Evolutionary conservation across 2,888 invertebrate species (phyloP).

Genomic region (Cephus spinipes): DNA sequence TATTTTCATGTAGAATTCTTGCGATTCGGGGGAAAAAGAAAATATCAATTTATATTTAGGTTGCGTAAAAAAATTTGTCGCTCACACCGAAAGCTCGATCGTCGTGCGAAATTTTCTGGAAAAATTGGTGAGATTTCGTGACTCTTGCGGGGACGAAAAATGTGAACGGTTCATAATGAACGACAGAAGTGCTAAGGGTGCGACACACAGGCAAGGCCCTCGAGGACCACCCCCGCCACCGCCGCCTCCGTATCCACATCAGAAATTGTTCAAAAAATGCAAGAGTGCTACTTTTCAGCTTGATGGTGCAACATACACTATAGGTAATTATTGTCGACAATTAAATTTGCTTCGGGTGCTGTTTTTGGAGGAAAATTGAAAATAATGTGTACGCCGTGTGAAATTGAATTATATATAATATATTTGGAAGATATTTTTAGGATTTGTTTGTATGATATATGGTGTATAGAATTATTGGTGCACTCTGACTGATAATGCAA

Average conservation of each 20-base stretch:
- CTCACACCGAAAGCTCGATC: background rate
- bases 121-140: background rate
- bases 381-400: slow-evolving; percentile 17
- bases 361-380: background rate
- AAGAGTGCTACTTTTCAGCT: slow-evolving; percentile 89
- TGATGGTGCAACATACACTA: slow-evolving; percentile 88
- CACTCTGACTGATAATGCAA: no score
- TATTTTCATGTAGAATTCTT: background rate
- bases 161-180: slow-evolving; percentile 36
- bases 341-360: background rate
- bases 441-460: no score
- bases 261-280: slow-evolving; percentile 81
- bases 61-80: background rate
- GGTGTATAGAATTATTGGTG: no score
- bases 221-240: slow-evolving; percentile 39
- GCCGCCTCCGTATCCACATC: slow-evolving; percentile 45
- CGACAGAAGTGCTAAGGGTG: slow-evolving; percentile 34
- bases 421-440: no score
- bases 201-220: slow-evolving; percentile 32
- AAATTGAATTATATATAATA: slow-evolving; percentile 7
- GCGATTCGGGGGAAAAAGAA: no score
- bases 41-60: background rate
- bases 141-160: background rate
- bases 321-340: slow-evolving; percentile 73
- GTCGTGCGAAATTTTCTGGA: background rate